Conservation (phyloP, 2,797 vertebrate genomes). For the Chloroceryle amazona region DNA sequence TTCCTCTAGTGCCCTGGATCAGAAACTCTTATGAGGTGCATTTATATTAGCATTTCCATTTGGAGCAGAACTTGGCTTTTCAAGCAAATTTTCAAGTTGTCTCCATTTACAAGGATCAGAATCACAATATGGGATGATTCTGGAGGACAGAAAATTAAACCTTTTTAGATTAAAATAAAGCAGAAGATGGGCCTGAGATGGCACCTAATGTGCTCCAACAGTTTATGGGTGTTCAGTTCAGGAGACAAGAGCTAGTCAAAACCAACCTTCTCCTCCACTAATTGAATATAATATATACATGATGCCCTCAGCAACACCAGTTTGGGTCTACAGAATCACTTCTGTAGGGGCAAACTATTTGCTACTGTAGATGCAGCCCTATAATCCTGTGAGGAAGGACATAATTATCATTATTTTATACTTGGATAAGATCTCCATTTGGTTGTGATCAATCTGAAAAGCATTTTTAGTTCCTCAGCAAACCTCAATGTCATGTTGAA, state of each 20-base stretch:
- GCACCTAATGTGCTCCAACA: neutral
- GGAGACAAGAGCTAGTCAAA: neutral
- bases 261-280: neutral
- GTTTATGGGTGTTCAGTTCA: neutral
- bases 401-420: slow-evolving; percentile 35
- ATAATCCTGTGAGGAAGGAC: neutral
- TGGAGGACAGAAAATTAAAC: neutral
- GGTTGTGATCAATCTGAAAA: slow-evolving; percentile 29
- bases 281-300: neutral
- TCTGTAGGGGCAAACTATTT: slow-evolving; percentile 2
- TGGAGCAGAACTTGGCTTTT: neutral
- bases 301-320: neutral
- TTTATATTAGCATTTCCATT: neutral
- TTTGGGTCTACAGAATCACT: neutral
- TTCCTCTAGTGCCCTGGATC: neutral
- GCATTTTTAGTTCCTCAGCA: slow-evolving; percentile 23
- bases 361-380: neutral
- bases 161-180: neutral
- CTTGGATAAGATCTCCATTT: neutral
- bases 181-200: neutral
- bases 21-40: neutral
- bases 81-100: neutral
- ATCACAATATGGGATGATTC: neutral
- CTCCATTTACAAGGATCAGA: neutral
- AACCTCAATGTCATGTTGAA: neutral